Evolutionary conservation across 2,113 vertebrate species (phyloP).

Genomic region (Collichthys lucidus): DNA sequence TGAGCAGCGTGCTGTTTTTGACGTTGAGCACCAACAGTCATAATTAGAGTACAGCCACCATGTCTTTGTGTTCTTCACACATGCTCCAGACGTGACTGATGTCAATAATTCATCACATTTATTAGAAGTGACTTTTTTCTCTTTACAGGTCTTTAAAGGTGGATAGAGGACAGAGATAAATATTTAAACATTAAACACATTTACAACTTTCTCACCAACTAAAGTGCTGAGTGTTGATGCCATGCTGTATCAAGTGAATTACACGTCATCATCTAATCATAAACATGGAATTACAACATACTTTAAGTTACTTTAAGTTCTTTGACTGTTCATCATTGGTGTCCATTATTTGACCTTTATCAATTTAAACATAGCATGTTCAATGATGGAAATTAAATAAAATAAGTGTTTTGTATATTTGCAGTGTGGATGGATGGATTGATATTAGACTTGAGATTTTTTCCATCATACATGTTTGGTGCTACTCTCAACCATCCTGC

Average conservation of each 20-base stretch:
- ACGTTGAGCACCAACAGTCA: not conserved
- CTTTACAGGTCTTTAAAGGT: not conserved
- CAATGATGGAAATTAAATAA: not conserved
- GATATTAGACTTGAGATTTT: too few relatives aligned
- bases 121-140: conserved; percentile 9
- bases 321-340: not conserved
- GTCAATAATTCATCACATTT: conserved; percentile 27
- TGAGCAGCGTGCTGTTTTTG: conserved; percentile 15
- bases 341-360: not conserved
- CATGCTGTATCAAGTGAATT: not conserved
- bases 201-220: not conserved
- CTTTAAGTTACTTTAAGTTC: not conserved
- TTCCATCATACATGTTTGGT: not conserved
- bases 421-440: not conserved
- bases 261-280: not conserved
- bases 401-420: not conserved
- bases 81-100: not conserved
- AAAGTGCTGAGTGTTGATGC: too few relatives aligned
- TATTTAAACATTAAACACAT: not conserved
- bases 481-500: not conserved
- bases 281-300: too few relatives aligned
- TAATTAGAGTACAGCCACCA: not conserved
- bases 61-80: not conserved
- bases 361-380: not conserved
- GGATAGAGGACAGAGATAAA: conserved; percentile 3